Evolutionary conservation across 1,140 invertebrate species (phyloP).

Genomic region (Penaeus indicus): DNA sequence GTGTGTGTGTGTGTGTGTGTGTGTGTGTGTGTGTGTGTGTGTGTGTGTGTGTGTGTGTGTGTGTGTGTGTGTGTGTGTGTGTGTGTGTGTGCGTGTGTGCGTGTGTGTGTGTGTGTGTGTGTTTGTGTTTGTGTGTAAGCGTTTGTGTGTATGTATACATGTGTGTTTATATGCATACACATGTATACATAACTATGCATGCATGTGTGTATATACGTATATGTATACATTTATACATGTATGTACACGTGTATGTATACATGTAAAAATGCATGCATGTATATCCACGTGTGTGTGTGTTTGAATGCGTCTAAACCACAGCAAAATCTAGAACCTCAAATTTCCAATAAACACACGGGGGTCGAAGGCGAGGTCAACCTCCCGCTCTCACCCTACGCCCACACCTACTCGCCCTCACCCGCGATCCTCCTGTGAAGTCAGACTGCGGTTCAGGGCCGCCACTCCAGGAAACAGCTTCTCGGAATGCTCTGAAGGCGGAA

Average conservation of each 20-base stretch:
- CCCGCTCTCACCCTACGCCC: background rate
- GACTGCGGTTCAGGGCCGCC: too few relatives aligned
- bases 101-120: too few relatives aligned
- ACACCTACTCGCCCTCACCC: background rate
- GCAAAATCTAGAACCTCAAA: background rate
- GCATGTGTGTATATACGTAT: background rate
- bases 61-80: too few relatives aligned
- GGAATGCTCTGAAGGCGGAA: too few relatives aligned
- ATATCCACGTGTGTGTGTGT: background rate
- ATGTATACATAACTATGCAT: background rate
- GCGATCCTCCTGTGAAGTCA: background rate
- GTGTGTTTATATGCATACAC: background rate
- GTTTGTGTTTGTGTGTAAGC: too few relatives aligned
- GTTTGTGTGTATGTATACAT: background rate
- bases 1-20: too few relatives aligned
- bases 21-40: too few relatives aligned
- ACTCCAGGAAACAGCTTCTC: too few relatives aligned
- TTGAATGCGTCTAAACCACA: background rate
- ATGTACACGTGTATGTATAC: background rate
- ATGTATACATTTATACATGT: background rate
- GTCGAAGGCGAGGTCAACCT: background rate
- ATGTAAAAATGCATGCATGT: background rate
- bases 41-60: too few relatives aligned
- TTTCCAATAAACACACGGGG: background rate
- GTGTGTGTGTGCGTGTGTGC: too few relatives aligned